Evolutionary conservation across 2,888 invertebrate species (phyloP), one percentile per base, ranked within the genome.

Genomic region (Fabriciana adippe): DNA sequence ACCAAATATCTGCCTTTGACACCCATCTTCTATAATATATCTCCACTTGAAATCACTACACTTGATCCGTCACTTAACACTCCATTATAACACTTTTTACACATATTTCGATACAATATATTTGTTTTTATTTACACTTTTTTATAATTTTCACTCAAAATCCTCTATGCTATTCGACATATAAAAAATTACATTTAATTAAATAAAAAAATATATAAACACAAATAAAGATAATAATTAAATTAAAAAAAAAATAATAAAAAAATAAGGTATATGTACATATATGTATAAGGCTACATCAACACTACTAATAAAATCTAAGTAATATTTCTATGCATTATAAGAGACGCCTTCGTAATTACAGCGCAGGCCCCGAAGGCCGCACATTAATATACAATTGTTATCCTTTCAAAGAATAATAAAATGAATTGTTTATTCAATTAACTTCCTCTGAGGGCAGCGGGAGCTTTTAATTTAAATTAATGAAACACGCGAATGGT

Each of bases 1-100:
- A 89, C 89, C 89, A 89, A 72, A 68, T 82, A 88, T 85, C 86
- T 84, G 75, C 88, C 81, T 74, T 88, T 88, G 75, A 88, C 89
- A 65, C 89, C 89, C 89, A 89, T 89, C 75, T 78, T 71, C 63
- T 16, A 56, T 53, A 50, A 48, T n/a, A 8, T 59, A 48, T 57
- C 59, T 65, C 47, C 35, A 55, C 15, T 21, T 6, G n/a, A 47
- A 18, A 50, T 55, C 66, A 66, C 26, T 15, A 51, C 57, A 54
- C 48, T 21, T 21, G 16, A 16, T 54, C 50, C 51, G 55, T 65
- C 56, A 56, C 64, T 15, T 16, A 50, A 57, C 63, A 51, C 48
- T 48, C 18, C 13, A 47, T 35, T 41, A 16, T n/a, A 41, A 63
- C 59, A 31, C 16, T 14, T 26, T 18, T 16, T 26, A 41, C 31